Evolutionary conservation across 2,113 vertebrate species (phyloP).

Genomic region (Oceanodroma tethys): DNA sequence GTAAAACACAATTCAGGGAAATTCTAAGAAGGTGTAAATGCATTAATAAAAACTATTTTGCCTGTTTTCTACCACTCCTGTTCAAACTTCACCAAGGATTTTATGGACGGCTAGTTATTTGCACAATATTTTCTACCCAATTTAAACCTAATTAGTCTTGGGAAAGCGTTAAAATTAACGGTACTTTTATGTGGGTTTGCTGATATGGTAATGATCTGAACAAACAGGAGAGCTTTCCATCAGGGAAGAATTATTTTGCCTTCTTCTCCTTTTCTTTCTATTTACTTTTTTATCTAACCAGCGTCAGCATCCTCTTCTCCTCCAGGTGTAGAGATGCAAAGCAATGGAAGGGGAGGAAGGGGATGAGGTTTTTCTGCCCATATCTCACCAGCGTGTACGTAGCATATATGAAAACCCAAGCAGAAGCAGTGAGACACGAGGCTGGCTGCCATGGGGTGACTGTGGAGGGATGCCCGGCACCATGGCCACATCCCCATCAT

Average conservation of each 20-base stretch:
- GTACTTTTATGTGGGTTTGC: slow-evolving; percentile 25
- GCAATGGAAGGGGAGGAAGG: background rate
- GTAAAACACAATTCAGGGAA: slow-evolving; percentile 70
- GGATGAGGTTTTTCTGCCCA: fast-evolving
- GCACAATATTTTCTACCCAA: slow-evolving; percentile 26
- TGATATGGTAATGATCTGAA: slow-evolving; percentile 12
- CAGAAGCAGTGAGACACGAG: background rate
- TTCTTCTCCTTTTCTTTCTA: background rate
- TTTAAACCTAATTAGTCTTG: slow-evolving; percentile 61
- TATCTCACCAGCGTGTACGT: fast-evolving
- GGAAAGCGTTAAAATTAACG: slow-evolving; percentile 1
- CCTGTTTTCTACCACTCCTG: background rate
- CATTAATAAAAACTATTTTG: slow-evolving; percentile 3
- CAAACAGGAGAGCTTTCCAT: background rate
- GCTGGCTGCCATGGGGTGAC: background rate
- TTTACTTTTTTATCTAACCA: background rate
- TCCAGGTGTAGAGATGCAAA: background rate
- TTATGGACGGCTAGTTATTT: background rate
- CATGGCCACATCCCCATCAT: fast-evolving
- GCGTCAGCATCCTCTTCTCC: background rate
- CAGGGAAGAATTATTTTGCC: background rate
- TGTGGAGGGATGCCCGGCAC: background rate
- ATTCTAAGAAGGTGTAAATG: slow-evolving; percentile 63
- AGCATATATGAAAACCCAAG: background rate
- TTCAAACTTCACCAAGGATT: background rate